Conservation (phyloP, 1,140 invertebrate genomes). For the Sarcophaga bullata region DNA sequence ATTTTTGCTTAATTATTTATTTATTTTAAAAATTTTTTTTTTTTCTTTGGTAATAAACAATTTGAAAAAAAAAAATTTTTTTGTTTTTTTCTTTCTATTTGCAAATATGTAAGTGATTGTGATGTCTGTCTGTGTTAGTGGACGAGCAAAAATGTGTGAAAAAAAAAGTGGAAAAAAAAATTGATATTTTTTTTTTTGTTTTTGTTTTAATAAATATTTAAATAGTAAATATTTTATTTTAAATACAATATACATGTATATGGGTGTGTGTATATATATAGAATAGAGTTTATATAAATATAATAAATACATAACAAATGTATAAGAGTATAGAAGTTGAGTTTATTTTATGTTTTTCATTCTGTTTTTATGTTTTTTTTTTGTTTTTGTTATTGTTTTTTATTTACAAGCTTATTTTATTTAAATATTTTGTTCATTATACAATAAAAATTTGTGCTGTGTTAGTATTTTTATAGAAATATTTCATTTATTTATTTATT, state of each 20-base stretch:
- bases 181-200: background rate
- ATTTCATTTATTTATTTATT: background rate
- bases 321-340: slow-evolving; percentile 1
- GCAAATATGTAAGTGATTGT: background rate
- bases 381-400: background rate
- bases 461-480: background rate
- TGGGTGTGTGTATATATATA: background rate
- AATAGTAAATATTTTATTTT: background rate
- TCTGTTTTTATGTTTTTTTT: no score
- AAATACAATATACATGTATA: no score
- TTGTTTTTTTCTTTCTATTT: background rate
- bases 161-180: background rate
- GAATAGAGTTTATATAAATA: background rate
- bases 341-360: background rate
- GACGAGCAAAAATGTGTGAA: background rate
- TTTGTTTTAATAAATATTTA: background rate
- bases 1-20: background rate
- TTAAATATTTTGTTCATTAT: background rate
- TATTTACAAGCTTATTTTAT: slow-evolving; percentile 13
- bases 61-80: background rate
- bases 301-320: background rate
- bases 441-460: slow-evolving; percentile 23
- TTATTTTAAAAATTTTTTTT: background rate
- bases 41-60: background rate
- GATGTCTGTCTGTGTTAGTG: background rate